Conservation (phyloP, 1,140 invertebrate genomes). For the Drosophila albomicans region DNA sequence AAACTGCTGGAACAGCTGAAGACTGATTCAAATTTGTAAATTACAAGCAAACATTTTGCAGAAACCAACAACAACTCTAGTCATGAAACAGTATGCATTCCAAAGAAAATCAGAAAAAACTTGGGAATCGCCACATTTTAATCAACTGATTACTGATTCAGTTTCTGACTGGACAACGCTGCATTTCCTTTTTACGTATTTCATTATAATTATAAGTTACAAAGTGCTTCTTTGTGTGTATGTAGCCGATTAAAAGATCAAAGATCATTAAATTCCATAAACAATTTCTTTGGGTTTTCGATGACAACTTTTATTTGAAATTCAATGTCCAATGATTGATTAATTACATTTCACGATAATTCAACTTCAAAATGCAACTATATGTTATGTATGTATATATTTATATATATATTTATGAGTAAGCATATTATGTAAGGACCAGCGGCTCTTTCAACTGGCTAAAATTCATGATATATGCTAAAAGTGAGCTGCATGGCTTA, state of each 20-base stretch:
- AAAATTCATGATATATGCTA: constrained; percentile 41
- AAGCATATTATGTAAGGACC: constrained; percentile 40
- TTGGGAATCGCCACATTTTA: background rate
- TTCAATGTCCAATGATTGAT: constrained; percentile 65
- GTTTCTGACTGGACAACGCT: constrained; percentile 5
- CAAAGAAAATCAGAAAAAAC: background rate
- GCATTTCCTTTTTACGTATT: background rate
- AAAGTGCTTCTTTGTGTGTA: constrained; percentile 1
- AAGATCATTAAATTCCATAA: background rate
- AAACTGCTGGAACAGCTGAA: constrained; percentile 54
- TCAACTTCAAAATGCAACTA: constrained; percentile 78
- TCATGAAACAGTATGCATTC: constrained; percentile 8
- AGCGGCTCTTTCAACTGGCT: constrained; percentile 18
- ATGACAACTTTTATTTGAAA: constrained; percentile 75
- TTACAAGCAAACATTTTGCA: background rate
- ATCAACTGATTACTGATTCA: constrained; percentile 1
- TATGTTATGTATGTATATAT: constrained; percentile 28
- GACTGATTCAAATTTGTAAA: constrained; percentile 58
- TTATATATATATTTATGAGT: constrained; percentile 18
- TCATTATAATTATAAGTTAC: constrained; percentile 1
- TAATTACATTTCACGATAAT: constrained; percentile 72
- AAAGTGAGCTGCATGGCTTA: constrained; percentile 20
- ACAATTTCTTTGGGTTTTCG: background rate
- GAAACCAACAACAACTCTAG: constrained; percentile 4
- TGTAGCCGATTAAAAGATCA: background rate